These are phyloP conservation scores for Pyrocoelia pectoralis DNA, from an alignment of 2,888 invertebrate species.

Conservation along the genomic window DNA sequence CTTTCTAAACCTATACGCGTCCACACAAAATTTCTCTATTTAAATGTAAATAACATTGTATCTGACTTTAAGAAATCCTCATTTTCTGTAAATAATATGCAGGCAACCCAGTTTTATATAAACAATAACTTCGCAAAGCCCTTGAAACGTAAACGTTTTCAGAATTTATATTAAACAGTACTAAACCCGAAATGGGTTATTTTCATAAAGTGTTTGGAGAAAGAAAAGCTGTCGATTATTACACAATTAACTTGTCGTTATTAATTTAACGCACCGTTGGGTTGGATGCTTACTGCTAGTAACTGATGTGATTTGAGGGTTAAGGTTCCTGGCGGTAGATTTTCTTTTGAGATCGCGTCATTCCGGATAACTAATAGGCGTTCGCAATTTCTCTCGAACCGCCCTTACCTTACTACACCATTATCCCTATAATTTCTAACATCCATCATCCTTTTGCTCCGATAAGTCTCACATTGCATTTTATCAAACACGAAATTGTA, in stretches of 20 bases:
- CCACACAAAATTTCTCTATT: too few relatives aligned
- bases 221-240: background rate
- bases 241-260: conserved; percentile 16
- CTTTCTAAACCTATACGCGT: too few relatives aligned
- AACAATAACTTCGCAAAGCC: too few relatives aligned
- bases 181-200: too few relatives aligned
- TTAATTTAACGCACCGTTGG: conserved; percentile 17
- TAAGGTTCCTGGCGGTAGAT: conserved; percentile 13
- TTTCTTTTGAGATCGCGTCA: conserved; percentile 24
- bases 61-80: too few relatives aligned
- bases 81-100: too few relatives aligned
- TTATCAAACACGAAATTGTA: conserved; percentile 18
- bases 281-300: conserved; percentile 13
- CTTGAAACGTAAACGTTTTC: too few relatives aligned
- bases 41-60: too few relatives aligned
- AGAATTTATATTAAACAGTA: too few relatives aligned
- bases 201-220: background rate
- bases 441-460: conserved; percentile 24
- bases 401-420: conserved; percentile 15
- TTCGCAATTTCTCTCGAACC: conserved; percentile 19
- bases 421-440: conserved; percentile 24
- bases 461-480: conserved; percentile 20
- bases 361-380: conserved; percentile 23
- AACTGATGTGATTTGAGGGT: conserved; percentile 20
- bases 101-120: too few relatives aligned